Conservation (phyloP, 2,888 invertebrate species). For the Amphipyra berbera region DNA sequence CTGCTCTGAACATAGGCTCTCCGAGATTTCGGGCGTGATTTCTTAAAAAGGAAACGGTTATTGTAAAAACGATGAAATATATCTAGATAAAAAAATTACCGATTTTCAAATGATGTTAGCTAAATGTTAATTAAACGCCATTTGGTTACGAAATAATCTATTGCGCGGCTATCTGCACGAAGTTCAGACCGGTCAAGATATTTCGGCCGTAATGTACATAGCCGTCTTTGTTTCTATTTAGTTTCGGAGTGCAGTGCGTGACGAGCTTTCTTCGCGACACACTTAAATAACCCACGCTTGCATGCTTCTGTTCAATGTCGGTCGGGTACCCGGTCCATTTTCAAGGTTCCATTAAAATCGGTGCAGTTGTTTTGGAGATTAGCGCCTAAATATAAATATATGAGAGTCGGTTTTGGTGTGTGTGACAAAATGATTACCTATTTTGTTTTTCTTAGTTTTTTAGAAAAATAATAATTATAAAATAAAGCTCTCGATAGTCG, state of each 20-base stretch:
- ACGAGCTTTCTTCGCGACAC: slow-evolving; percentile 45
- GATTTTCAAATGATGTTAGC: too few species aligned
- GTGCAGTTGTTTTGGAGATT: slow-evolving; percentile 52
- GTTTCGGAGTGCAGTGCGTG: slow-evolving; percentile 36
- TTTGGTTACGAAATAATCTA: too few species aligned
- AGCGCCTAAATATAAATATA: slow-evolving; percentile 48
- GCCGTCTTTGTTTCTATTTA: slow-evolving; percentile 23
- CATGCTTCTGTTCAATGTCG: slow-evolving; percentile 50
- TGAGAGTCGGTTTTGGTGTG: slow-evolving; percentile 4
- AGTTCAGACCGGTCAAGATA: too few species aligned
- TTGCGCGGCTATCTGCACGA: too few species aligned
- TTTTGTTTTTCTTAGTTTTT: neutral
- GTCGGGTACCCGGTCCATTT: slow-evolving; percentile 43
- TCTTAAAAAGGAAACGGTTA: too few species aligned
- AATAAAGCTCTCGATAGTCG: too few species aligned
- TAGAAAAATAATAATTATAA: neutral
- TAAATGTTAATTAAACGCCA: too few species aligned
- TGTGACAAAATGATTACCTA: neutral
- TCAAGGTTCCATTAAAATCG: slow-evolving; percentile 56
- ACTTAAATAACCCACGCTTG: slow-evolving; percentile 47
- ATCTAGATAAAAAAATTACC: too few species aligned
- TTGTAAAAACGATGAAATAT: too few species aligned
- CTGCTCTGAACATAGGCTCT: too few species aligned
- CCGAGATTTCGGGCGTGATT: too few species aligned
- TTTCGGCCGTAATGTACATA: slow-evolving; percentile 20